These are phyloP conservation scores for Perizoma affinitatum DNA, from an alignment of 2,888 invertebrate species.

Conservation along the genomic window DNA sequence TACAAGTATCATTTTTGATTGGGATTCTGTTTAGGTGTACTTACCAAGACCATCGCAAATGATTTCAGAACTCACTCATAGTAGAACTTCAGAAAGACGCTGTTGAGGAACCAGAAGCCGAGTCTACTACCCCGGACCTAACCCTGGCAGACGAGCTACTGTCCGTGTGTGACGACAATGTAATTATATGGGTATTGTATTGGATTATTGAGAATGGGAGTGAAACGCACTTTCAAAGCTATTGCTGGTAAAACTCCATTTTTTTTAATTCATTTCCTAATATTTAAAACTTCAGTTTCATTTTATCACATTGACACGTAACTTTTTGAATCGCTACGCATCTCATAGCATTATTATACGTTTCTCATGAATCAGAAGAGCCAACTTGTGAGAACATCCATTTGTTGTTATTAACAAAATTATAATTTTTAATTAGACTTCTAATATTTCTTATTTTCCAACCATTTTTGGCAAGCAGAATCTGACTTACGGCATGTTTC, in stretches of 20 bases:
- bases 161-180: conserved; percentile 69
- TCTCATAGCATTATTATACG: neutral
- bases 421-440: no score
- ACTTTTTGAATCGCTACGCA: neutral
- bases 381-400: no score
- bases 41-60: neutral
- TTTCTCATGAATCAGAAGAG: no score
- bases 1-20: neutral
- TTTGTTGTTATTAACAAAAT: no score
- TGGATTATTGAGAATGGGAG: conserved; percentile 68
- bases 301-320: neutral
- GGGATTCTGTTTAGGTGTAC: no score
- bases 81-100: conserved; percentile 53
- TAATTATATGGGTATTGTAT: conserved; percentile 78
- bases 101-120: conserved; percentile 8
- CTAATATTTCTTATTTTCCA: no score
- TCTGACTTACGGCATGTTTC: no score
- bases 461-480: no score
- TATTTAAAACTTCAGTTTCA: neutral
- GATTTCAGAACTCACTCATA: conserved; percentile 68
- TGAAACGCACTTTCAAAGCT: conserved; percentile 19
- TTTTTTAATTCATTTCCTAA: neutral
- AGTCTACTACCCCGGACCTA: conserved; percentile 47
- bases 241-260: conserved; percentile 11
- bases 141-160: conserved; percentile 68